Evolutionary conservation across 2,113 vertebrate genomes (phyloP).

Genomic region (Illadopsis cleaveri): DNA sequence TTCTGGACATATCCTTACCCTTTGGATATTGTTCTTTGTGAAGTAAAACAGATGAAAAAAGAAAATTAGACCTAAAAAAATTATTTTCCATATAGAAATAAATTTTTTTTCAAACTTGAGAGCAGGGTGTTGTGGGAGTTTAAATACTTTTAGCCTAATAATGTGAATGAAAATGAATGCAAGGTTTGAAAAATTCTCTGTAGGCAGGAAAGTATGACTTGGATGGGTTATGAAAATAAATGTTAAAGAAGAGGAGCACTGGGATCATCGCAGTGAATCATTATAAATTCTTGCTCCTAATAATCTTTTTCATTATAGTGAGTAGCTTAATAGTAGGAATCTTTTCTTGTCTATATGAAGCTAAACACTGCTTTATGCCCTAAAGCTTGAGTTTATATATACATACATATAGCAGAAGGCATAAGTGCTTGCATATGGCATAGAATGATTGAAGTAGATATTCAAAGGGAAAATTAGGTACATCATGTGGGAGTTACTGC

Average conservation of each 20-base stretch:
- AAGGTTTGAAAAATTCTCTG: background rate
- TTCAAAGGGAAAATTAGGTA: slow-evolving; percentile 17
- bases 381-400: background rate
- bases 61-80: slow-evolving; percentile 33
- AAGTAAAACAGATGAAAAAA: slow-evolving; percentile 24
- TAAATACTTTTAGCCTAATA: background rate
- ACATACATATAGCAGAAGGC: background rate
- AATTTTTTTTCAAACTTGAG: background rate
- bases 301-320: background rate
- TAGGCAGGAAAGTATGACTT: background rate
- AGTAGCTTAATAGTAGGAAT: background rate
- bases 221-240: background rate
- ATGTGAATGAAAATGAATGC: background rate
- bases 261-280: background rate
- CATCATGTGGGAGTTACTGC: background rate
- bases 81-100: background rate
- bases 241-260: background rate
- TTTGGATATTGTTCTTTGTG: slow-evolving; percentile 16
- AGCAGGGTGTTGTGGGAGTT: background rate
- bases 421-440: background rate
- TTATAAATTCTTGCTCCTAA: background rate
- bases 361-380: background rate
- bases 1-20: background rate
- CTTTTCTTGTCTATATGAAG: background rate
- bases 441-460: background rate